A percentile compares a stretch with the other conserved stretches of the same genome.
These are phyloP conservation scores for Otis tarda DNA, from an alignment of 2,113 vertebrate genomes.

Conservation along the genomic window DNA sequence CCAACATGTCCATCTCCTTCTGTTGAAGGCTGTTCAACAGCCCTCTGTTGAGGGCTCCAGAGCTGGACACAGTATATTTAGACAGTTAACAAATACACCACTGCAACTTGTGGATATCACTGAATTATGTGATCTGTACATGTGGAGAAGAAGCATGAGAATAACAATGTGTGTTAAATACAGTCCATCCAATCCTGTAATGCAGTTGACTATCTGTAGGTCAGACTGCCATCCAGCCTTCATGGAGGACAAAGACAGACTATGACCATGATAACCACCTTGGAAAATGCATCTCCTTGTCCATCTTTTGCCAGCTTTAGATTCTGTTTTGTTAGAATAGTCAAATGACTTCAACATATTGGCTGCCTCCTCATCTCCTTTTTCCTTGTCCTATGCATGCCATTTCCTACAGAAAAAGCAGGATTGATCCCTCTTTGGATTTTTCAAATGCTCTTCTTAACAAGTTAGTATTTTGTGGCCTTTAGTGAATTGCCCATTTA, in stretches of 20 bases:
- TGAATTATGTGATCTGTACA: not conserved
- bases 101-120: not conserved
- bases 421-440: not conserved
- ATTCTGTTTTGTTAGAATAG: not conserved
- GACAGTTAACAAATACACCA: not conserved
- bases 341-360: not conserved
- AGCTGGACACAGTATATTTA: not conserved
- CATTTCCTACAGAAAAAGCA: not conserved
- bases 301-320: not conserved
- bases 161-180: not conserved
- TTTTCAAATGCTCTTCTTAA: not conserved
- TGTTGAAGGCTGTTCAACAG: too few species aligned
- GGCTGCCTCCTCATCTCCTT: not conserved
- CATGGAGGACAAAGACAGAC: not conserved
- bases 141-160: not conserved
- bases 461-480: not conserved
- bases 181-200: not conserved
- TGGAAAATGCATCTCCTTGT: not conserved
- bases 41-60: too few species aligned
- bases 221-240: not conserved
- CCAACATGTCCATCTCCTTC: too few species aligned
- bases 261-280: not conserved
- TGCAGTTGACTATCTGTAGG: not conserved
- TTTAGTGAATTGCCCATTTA: conserved; percentile 1
- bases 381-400: not conserved